Percentiles rank a stretch among this genome's conserved stretches.
phyloP scores from a whole-genome alignment of 2,113 vertebrate genomes.

The Galeopterus variegatus region DNA sequence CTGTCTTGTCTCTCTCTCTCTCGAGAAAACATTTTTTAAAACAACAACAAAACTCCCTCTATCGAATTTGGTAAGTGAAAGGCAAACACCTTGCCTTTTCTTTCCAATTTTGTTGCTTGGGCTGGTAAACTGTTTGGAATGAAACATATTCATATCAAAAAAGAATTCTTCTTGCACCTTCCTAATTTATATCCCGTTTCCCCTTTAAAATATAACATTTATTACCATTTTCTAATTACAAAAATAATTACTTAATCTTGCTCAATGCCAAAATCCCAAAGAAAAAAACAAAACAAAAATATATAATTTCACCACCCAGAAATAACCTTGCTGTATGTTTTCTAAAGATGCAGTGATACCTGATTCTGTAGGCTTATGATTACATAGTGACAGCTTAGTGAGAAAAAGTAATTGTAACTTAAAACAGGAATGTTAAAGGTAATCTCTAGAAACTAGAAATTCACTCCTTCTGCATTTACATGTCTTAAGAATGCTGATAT shows the following conservation, averaged over 20 bases:
- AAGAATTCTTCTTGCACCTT: conserved; percentile 64
- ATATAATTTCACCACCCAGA: conserved; percentile 63
- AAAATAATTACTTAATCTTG: conserved; percentile 57
- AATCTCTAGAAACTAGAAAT: conserved; percentile 56
- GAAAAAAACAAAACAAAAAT: conserved; percentile 62
- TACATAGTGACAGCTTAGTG: conserved; percentile 36
- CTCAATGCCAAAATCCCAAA: conserved; percentile 62
- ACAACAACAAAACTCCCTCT: conserved; percentile 18
- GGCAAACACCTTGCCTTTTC: conserved; percentile 74
- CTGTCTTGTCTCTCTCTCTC: too few species aligned
- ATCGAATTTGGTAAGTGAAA: conserved; percentile 63
- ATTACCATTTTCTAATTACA: conserved; percentile 62
- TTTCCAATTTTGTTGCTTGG: conserved; percentile 65
- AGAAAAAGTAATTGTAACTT: conserved; percentile 68
- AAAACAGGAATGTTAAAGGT: conserved; percentile 61
- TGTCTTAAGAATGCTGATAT: conserved; percentile 59
- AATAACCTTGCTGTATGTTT: conserved; percentile 69
- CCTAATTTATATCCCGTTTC: neutral
- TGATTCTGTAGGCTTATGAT: conserved; percentile 67
- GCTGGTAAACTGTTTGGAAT: conserved; percentile 36
- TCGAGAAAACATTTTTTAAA: neutral
- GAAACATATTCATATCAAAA: conserved; percentile 64
- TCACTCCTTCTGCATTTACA: conserved; percentile 26
- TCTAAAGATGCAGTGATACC: conserved; percentile 48
- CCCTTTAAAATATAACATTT: conserved; percentile 41